Evolutionary conservation across 2,113 vertebrate genomes (phyloP), one percentile per base, ranked within the genome.

Genomic region (Passer montanus): DNA sequence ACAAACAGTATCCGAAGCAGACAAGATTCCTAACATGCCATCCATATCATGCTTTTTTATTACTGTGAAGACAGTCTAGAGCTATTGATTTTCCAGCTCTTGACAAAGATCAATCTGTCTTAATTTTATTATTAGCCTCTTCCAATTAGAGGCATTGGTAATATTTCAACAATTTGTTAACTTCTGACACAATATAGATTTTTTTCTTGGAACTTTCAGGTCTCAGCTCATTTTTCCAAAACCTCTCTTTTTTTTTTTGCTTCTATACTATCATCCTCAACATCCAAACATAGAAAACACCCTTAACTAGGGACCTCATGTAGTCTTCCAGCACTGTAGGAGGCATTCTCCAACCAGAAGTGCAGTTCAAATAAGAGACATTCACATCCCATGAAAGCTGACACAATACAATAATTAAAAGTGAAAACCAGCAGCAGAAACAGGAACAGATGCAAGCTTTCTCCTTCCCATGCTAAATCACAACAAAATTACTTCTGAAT

Each of bases 261-360:
- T 60, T 85, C 56, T 14, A 24, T 22, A 46, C 22, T 18, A 47
- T 28, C 7, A 7, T 10, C 21, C 70, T 46, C 37, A 69, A 60
- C 26, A 63, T 18, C 15, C 43, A 62, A 37, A 70, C 8, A 20
- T 53, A 68, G 46, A 44, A 35, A 43, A 87, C 6, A 66, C 0
- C 0, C 7, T 3, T 13, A 39, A 43, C 13, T n/a, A n/a, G 49
- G 33, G 33, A 86, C 30, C 21, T 47, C 21, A 7, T 27, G 18
- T 0, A 76, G n/a, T 8, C 21, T 55, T 35, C 15, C 41, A 67
- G 52, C 5, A 74, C 19, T 0, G 1, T 4, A 93, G 33, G 14
- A 53, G 27, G 41, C 35, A 18, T 82, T 77, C 44, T 77, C 30
- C 60, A 89, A 41, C 6, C 37, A 58, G 8, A 80, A 49, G 14